phyloP scores from a whole-genome alignment of 1,140 invertebrate genomes.

The Ceratina japonica region DNA sequence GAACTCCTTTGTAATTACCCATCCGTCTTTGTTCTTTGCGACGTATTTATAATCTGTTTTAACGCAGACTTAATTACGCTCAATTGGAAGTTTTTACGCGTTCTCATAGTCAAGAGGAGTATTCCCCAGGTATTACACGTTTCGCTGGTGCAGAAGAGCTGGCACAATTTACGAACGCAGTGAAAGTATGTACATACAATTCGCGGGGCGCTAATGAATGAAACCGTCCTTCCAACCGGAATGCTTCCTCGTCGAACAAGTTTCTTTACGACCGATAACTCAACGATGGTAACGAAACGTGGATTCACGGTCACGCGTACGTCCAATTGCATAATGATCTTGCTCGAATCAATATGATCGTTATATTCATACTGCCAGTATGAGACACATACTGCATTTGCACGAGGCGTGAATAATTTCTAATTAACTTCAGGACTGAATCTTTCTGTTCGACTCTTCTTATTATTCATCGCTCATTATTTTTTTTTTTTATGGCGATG shows the following conservation, averaged over 20 bases:
- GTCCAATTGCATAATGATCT: neutral
- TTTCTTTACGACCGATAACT: slow-evolving; percentile 10
- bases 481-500: neutral
- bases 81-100: neutral
- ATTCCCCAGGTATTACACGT: neutral
- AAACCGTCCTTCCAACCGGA: slow-evolving; percentile 25
- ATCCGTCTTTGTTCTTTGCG: too few relatives aligned
- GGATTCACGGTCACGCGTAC: neutral
- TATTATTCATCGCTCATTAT: too few relatives aligned
- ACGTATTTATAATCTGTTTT: too few relatives aligned
- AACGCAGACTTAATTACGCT: neutral
- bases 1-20: too few relatives aligned
- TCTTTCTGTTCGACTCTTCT: too few relatives aligned
- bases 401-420: too few relatives aligned
- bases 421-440: too few relatives aligned
- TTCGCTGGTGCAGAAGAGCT: neutral
- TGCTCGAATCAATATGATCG: neutral
- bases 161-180: slow-evolving; percentile 43
- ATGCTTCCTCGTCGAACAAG: neutral
- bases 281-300: neutral
- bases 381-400: too few relatives aligned
- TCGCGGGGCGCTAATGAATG: slow-evolving; percentile 48
- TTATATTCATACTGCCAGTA: neutral
- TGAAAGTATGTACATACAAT: slow-evolving; percentile 46
- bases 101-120: neutral